Percentiles rank a stretch among this genome's conserved stretches.
Evolutionary conservation across 37 sponge, comb jelly and placozoan species (phyloP).

Genomic region (Halisarca cf. caerulea): DNA sequence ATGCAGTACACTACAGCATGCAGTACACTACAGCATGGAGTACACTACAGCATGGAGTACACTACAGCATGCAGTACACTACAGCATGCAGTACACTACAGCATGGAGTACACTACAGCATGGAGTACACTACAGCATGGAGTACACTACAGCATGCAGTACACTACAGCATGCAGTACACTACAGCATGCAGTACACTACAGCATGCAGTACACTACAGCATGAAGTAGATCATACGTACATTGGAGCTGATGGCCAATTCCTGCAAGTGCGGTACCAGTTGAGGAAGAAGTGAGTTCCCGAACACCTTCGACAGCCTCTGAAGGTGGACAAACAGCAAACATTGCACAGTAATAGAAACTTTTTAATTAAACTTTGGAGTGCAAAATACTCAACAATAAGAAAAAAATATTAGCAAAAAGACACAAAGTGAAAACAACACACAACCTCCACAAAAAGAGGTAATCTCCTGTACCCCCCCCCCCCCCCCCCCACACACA

Average conservation of each 20-base stretch:
- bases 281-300: conserved; percentile 39
- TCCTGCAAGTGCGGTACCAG: conserved; percentile 69
- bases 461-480: no score
- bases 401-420: no score
- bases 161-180: not conserved
- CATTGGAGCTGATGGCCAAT: conserved; percentile 56
- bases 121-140: not conserved
- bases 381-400: no score
- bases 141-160: not conserved
- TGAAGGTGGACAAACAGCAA: conserved; percentile 17
- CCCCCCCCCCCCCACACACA: no score
- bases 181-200: not conserved
- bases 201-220: not conserved
- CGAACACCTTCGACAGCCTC: conserved; percentile 71
- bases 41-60: not conserved
- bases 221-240: not conserved
- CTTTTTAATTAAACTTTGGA: no score
- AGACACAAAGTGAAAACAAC: no score
- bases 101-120: not conserved
- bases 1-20: not conserved
- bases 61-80: not conserved
- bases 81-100: not conserved
- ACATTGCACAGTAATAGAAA: no score
- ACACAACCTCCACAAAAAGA: no score
- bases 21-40: not conserved